A percentile compares a stretch with the other conserved stretches of the same genome.
phyloP scores from a whole-genome alignment of 2,888 invertebrate genomes.

The Alloplasta piceator region DNA sequence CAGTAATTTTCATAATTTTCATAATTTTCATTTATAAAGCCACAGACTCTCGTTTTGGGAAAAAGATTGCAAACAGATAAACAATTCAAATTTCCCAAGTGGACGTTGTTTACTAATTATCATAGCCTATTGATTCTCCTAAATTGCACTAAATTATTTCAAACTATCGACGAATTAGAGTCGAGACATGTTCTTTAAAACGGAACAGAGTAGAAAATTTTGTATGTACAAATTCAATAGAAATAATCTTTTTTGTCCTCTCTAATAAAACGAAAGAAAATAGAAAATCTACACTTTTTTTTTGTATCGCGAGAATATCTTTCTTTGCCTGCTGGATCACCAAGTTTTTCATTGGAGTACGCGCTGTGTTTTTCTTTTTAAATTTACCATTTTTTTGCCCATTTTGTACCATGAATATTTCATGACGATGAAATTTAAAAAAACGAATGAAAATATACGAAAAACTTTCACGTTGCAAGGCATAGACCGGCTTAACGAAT shows the following conservation, averaged over 20 bases:
- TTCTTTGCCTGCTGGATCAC: constrained; percentile 1
- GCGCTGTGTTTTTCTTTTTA: constrained; percentile 19
- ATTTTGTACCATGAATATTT: constrained; percentile 57
- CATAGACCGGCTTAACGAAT: background rate
- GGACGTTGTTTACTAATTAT: constrained; percentile 15
- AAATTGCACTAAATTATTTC: constrained; percentile 36
- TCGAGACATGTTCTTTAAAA: constrained; percentile 24
- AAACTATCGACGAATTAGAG: constrained; percentile 24
- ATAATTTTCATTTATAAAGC: background rate
- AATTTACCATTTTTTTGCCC: background rate
- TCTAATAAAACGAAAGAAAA: constrained; percentile 25
- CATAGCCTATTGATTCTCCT: constrained; percentile 35
- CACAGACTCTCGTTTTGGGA: constrained; percentile 12
- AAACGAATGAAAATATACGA: background rate
- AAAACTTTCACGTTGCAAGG: background rate
- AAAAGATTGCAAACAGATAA: constrained; percentile 3
- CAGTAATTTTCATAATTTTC: constrained; percentile 30
- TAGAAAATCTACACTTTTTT: background rate
- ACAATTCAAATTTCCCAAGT: constrained; percentile 14
- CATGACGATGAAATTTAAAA: background rate
- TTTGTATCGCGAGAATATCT: constrained; percentile 2
- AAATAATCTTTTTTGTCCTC: constrained; percentile 24
- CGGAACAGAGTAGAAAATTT: constrained; percentile 49
- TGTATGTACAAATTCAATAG: constrained; percentile 56
- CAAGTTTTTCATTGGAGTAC: constrained; percentile 35